Conservation (phyloP, 2,797 vertebrate species). For the Parauchenoglanis ngamensis region DNA sequence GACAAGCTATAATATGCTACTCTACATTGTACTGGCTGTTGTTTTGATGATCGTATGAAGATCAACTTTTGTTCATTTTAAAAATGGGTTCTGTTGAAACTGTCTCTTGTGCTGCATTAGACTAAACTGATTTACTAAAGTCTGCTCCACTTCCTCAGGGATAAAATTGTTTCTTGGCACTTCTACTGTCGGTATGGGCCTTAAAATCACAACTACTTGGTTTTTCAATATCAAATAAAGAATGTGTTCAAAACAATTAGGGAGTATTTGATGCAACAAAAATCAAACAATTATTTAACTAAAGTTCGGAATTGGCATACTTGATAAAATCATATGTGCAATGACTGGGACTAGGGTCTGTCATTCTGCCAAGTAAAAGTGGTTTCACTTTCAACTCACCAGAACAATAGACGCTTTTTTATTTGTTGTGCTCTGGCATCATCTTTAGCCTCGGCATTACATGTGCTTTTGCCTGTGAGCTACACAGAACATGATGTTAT, state of each 20-base stretch:
- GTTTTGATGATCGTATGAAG: background rate
- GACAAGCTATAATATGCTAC: background rate
- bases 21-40: background rate
- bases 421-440: conserved; percentile 20
- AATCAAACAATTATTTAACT: background rate
- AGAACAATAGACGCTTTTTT: conserved; percentile 14
- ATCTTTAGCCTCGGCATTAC: conserved; percentile 66
- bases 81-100: background rate
- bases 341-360: background rate
- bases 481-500: conserved; percentile 70
- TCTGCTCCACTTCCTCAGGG: background rate
- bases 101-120: background rate
- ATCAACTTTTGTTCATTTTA: background rate
- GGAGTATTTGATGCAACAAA: background rate
- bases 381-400: conserved; percentile 15
- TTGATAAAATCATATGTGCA: conserved; percentile 4
- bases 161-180: background rate
- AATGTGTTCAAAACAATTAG: conserved; percentile 8
- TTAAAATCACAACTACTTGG: background rate
- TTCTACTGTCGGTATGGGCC: background rate
- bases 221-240: background rate
- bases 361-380: conserved; percentile 11
- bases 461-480: conserved; percentile 41
- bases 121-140: conserved; percentile 5
- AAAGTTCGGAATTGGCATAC: background rate